A percentile compares a stretch with the other conserved stretches of the same genome.
Evolutionary conservation across 2,797 vertebrate genomes (phyloP).

Genomic region (Centroberyx gerrardi): DNA sequence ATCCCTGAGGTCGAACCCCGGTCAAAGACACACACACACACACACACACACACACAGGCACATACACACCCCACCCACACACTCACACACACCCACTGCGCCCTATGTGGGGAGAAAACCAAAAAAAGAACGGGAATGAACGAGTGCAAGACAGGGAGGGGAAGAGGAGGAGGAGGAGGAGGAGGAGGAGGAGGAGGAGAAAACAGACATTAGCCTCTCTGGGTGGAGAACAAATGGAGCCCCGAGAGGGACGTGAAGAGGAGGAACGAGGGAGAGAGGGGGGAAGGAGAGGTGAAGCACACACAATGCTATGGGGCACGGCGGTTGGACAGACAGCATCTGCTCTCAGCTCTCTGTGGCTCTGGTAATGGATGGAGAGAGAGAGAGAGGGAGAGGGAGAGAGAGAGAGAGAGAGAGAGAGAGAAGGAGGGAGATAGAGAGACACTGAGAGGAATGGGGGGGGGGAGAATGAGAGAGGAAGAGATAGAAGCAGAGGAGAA

Average conservation of each 20-base stretch:
- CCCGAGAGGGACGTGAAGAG: constrained; percentile 88
- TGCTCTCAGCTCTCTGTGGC: constrained; percentile 80
- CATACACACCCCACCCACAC: constrained; percentile 1
- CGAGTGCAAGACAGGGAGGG: constrained; percentile 62
- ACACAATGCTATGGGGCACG: constrained; percentile 82
- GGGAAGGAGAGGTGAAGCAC: constrained; percentile 86
- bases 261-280: constrained; percentile 79
- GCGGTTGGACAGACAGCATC: constrained; percentile 84
- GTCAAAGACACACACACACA: constrained; percentile 64
- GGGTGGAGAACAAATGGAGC: constrained; percentile 82
- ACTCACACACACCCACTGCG: neutral
- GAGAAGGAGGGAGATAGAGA: constrained; percentile 19
- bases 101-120: constrained; percentile 32
- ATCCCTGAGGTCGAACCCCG: constrained; percentile 69
- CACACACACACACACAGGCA: constrained; percentile 10
- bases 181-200: constrained; percentile 72
- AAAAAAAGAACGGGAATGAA: constrained; percentile 51
- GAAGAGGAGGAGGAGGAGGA: constrained; percentile 61
- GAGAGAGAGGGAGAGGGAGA: constrained; percentile 11
- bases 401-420: constrained; percentile 54
- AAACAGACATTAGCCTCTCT: constrained; percentile 79
- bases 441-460: constrained; percentile 33
- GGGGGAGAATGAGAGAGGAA: constrained; percentile 8
- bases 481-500: constrained; percentile 4
- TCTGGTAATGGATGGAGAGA: constrained; percentile 78